Evolutionary conservation across 1,140 invertebrate genomes (phyloP).

Genomic region (Orchesella cincta): DNA sequence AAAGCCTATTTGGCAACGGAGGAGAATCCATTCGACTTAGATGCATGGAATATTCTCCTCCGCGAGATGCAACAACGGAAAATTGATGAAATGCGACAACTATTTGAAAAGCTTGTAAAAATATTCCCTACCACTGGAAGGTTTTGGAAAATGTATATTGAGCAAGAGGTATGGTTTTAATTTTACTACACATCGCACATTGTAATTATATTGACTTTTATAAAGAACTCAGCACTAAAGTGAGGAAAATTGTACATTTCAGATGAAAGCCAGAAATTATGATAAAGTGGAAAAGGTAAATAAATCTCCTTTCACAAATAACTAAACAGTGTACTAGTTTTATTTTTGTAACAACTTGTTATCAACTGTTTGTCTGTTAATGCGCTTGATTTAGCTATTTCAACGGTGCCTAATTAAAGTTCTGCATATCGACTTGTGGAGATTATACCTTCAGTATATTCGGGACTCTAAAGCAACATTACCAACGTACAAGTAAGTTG

Average conservation of each 20-base stretch:
- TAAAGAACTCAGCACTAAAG: neutral
- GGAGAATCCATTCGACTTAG: conserved; percentile 86
- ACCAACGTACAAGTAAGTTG: conserved; percentile 87
- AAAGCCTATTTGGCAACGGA: conserved; percentile 63
- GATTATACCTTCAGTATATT: conserved; percentile 95
- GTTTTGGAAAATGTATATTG: conserved; percentile 99
- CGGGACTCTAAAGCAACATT: conserved; percentile 94
- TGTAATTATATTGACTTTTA: neutral
- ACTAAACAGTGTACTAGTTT: too few species aligned
- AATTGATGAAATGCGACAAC: conserved; percentile 83
- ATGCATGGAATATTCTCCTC: conserved; percentile 93
- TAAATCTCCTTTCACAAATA: neutral
- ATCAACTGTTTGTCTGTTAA: conserved; percentile 14
- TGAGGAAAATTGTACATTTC: conserved; percentile 56
- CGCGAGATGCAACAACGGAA: conserved; percentile 86
- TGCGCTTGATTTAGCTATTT: conserved; percentile 73
- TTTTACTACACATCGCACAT: neutral
- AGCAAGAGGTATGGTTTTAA: conserved; percentile 80
- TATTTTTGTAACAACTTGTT: conserved; percentile 28
- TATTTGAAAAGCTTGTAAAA: conserved; percentile 90
- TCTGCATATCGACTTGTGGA: conserved; percentile 98
- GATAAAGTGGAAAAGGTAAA: conserved; percentile 95
- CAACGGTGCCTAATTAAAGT: conserved; percentile 97
- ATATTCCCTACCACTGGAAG: conserved; percentile 94
- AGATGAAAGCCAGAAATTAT: conserved; percentile 93